Evolutionary conservation across 2,113 vertebrate genomes (phyloP).

Genomic region (Urocynchramus pylzowi): DNA sequence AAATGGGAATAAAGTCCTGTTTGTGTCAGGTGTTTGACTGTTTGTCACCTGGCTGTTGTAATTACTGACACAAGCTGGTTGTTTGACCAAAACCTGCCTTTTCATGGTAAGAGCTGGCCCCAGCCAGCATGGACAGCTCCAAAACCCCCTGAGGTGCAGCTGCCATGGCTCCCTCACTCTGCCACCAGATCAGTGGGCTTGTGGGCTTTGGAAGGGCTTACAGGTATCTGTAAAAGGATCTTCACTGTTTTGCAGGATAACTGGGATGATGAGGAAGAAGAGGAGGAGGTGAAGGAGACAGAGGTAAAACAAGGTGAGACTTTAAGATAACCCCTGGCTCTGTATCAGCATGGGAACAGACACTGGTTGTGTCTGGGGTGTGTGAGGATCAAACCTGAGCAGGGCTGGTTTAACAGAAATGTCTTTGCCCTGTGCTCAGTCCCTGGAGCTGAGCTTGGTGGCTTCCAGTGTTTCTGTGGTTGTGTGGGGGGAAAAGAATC

Average conservation of each 20-base stretch:
- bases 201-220: background rate
- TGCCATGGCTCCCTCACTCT: background rate
- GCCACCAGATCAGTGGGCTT: fast-evolving
- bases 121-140: fast-evolving
- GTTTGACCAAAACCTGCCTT: background rate
- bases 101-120: background rate
- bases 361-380: background rate
- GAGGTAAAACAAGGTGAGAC: slow-evolving; percentile 77
- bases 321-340: background rate
- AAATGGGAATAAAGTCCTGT: background rate
- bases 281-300: slow-evolving; percentile 72
- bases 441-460: background rate
- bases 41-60: background rate
- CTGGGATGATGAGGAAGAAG: slow-evolving; percentile 92
- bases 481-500: background rate
- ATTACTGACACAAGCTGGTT: background rate
- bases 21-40: background rate
- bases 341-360: background rate
- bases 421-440: no score
- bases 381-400: background rate
- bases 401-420: background rate
- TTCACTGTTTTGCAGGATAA: slow-evolving; percentile 82
- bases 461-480: background rate
- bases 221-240: background rate
- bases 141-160: background rate